Base-by-base conservation (phyloP, 2,797 vertebrate species). In the Sebastolobus altivelis region DNA sequence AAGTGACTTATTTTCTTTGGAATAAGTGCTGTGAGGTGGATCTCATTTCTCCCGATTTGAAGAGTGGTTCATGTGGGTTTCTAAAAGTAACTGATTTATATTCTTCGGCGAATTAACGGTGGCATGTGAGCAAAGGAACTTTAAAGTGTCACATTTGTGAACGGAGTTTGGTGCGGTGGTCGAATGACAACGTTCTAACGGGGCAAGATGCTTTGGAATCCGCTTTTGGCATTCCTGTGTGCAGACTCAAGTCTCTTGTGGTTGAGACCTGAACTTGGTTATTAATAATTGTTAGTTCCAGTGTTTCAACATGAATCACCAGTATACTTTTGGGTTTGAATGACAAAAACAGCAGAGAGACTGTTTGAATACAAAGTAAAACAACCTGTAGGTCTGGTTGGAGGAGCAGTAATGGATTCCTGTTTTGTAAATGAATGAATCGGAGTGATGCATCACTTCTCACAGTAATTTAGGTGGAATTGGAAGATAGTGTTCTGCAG, bases 81-180 rank as follows among this genome's bases (percentile, higher is more conserved):
- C 0, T 4, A 1, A 6, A 49, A 66, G 22, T 49, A 7, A 16
- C 0, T 25, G 1, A 12, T 2, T 37, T 0, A 0, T 49, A 1
- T 18, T 14, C 1, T 29, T 5, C 0, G 3, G 5, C 0, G 13
- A 33, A 6, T 0, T 8, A 1, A 14, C 2, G 0, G 5, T 4
- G 1, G 0, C 2, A 8, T 18, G 2, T 40, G 16, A 54, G 16
- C 5, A 9, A 13, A n/a, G 1, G 11, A 31, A 27, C 6, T 18
- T 54, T 2, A n/a, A 75, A 71, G 1, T 22, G 8, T 3, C 0
- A 2, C 0, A 5, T 40, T 46, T 49, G 6, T n/a, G 31, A 74
- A 67, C 0, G 46, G 54, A 55, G 4, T 79, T 63, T 58, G 75
- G 82, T 49, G 37, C 7, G 31, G 6, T 9, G 38, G 3, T 6